A percentile compares a stretch with the other conserved stretches of the same genome.
phyloP scores from a whole-genome alignment of 1,140 invertebrate species.

The Anastrepha ludens region DNA sequence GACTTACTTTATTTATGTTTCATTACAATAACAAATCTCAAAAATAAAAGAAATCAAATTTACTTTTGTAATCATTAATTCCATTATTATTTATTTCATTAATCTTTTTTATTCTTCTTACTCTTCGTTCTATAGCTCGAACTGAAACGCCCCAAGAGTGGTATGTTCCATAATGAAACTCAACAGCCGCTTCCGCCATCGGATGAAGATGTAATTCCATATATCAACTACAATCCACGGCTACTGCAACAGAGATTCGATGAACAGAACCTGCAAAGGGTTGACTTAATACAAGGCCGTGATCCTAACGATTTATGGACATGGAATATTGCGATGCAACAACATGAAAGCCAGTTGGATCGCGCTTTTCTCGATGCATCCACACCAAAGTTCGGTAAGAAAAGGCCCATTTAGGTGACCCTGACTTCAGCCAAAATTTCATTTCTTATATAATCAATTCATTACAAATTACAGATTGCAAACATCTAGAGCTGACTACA shows the following conservation, averaged over 20 bases:
- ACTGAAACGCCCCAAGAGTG: conserved; percentile 69
- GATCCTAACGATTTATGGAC: conserved; percentile 68
- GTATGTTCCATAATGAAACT: conserved; percentile 68
- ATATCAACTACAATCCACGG: conserved; percentile 67
- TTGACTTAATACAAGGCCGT: conserved; percentile 67
- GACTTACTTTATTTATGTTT: too few species aligned
- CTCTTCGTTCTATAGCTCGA: conserved; percentile 61
- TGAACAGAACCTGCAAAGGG: conserved; percentile 64
- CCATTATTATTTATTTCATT: background rate
- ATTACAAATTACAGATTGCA: conserved; percentile 58
- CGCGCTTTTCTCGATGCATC: conserved; percentile 63
- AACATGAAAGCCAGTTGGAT: conserved; percentile 64
- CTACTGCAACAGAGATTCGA: conserved; percentile 66
- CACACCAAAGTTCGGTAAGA: conserved; percentile 66
- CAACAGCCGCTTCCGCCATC: conserved; percentile 60
- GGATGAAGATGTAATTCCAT: conserved; percentile 52
- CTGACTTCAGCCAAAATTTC: background rate
- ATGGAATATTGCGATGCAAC: conserved; percentile 67
- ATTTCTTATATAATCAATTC: too few species aligned
- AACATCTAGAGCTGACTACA: conserved; percentile 63
- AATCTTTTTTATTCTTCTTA: background rate
- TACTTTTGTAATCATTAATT: too few species aligned
- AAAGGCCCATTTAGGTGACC: background rate
- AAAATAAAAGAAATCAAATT: too few species aligned
- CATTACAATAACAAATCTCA: too few species aligned